Base-by-base conservation (phyloP, 2,113 vertebrate genomes). In the Riparia riparia region DNA sequence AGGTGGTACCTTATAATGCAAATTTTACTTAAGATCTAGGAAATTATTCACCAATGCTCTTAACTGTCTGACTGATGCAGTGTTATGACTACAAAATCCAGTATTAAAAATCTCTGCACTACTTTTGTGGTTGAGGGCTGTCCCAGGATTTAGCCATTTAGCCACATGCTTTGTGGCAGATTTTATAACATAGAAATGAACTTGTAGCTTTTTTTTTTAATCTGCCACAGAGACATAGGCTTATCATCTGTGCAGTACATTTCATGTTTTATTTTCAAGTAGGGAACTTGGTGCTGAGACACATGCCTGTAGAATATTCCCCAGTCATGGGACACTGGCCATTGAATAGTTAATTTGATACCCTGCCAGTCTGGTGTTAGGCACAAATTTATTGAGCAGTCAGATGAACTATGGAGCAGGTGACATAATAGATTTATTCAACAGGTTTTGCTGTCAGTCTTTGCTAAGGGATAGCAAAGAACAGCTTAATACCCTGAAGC, bases 381-480 rank as follows among this genome's bases (percentile, higher is more conserved):
- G 20, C 63, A 50, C 22, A 70, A 47, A 77, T 86, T 65, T 63
- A 29, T 81, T 78, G 64, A 91, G 18, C 42, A 39, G 10, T 71
- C 69, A 74, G 57, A 54, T 70, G 5, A 91, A 34, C 39, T 47
- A 18, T 66, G 74, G 44, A 70, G 10, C 17, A 81, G 44, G 15
- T 54, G 60, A 53, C 16, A 49, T 26, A 72, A 83, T 28, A 83
- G 41, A 49, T 83, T 95, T 92, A 68, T 53, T 92, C 12, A 70
- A 16, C 70, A 82, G 49, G 17, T 92, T 84, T 96, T 95, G 34
- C 60, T 90, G 18, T 69, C 45, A 65, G 12, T 39, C 51, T 77
- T 83, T 90, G 69, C 60, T 74, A 42, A 71, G 7, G 20, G 17
- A 12, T 47, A 31, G 39, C 42, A 61, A 68, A 64, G 25, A 72